Percentiles rank a stretch among this genome's conserved stretches.
Conservation (phyloP, 1,140 invertebrate genomes). For the Zaprionus taronus region DNA sequence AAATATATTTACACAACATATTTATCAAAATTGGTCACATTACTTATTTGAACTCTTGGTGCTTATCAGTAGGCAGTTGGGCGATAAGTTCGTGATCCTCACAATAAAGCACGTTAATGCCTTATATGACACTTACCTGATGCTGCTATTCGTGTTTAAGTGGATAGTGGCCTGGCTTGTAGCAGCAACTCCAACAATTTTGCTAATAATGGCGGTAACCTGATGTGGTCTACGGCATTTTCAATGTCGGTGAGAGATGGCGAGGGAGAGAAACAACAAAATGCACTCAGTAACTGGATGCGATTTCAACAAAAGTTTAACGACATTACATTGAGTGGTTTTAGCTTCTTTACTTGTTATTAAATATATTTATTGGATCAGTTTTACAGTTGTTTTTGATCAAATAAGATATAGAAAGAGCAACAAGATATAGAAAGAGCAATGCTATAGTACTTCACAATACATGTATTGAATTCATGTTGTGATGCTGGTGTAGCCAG, state of each 20-base stretch:
- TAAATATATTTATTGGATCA: conserved; percentile 38
- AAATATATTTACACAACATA: conserved; percentile 14
- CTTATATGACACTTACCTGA: conserved; percentile 40
- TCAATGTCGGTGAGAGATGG: conserved; percentile 41
- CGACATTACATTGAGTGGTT: conserved; percentile 46
- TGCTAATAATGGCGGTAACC: conserved; percentile 45
- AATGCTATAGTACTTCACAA: background rate
- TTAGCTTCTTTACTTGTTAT: conserved; percentile 48
- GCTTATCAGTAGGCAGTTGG: conserved; percentile 28
- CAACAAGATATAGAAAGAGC: background rate
- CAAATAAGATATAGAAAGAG: conserved; percentile 1
- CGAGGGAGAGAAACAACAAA: conserved; percentile 26
- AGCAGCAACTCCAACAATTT: conserved; percentile 29
- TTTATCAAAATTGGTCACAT: conserved; percentile 32
- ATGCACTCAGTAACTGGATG: conserved; percentile 50
- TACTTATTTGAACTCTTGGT: conserved; percentile 28
- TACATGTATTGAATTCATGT: too few relatives aligned
- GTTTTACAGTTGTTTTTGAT: conserved; percentile 21
- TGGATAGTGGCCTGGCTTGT: conserved; percentile 19
- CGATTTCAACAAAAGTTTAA: conserved; percentile 51
- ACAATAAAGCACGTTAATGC: conserved; percentile 22
- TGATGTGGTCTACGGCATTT: conserved; percentile 30
- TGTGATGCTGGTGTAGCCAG: too few relatives aligned
- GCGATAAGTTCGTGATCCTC: conserved; percentile 12
- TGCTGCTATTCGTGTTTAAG: conserved; percentile 43